Evolutionary conservation across 2,113 vertebrate genomes (phyloP).

Genomic region (Brachyistius frenatus): DNA sequence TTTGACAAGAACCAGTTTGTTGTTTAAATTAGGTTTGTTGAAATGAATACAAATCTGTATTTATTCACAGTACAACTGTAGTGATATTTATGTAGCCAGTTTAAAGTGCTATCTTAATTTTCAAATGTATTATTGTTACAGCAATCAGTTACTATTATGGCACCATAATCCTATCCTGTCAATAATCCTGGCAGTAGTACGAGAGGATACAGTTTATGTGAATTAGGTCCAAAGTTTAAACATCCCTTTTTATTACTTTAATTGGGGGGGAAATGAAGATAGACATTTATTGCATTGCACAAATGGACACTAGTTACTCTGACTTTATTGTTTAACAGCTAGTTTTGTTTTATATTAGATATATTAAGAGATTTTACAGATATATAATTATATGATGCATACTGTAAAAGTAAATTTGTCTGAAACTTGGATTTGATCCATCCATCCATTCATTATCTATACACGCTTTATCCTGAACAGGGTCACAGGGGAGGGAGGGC

Average conservation of each 20-base stretch:
- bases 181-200: slow-evolving; percentile 52
- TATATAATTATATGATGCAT: not conserved
- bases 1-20: not conserved
- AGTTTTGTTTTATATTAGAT: slow-evolving; percentile 63
- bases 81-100: not conserved
- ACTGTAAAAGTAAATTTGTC: not conserved
- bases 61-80: not conserved
- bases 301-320: slow-evolving; percentile 40
- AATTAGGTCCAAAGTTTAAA: slow-evolving; percentile 83
- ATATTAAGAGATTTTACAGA: slow-evolving; percentile 18
- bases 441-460: no score
- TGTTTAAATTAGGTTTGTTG: not conserved
- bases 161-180: slow-evolving; percentile 39
- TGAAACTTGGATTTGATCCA: not conserved
- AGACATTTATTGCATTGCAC: slow-evolving; percentile 45
- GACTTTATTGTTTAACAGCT: slow-evolving; percentile 72
- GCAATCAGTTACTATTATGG: slow-evolving; percentile 32
- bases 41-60: not conserved
- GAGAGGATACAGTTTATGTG: slow-evolving; percentile 53
- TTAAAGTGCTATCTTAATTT: slow-evolving; percentile 1
- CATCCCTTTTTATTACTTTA: slow-evolving; percentile 76
- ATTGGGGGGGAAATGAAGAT: slow-evolving; percentile 67
- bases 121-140: slow-evolving; percentile 26
- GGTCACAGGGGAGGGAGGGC: no score
- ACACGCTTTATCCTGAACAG: no score